Conservation (phyloP, 2,113 vertebrate species). For the Pipra filicauda region DNA sequence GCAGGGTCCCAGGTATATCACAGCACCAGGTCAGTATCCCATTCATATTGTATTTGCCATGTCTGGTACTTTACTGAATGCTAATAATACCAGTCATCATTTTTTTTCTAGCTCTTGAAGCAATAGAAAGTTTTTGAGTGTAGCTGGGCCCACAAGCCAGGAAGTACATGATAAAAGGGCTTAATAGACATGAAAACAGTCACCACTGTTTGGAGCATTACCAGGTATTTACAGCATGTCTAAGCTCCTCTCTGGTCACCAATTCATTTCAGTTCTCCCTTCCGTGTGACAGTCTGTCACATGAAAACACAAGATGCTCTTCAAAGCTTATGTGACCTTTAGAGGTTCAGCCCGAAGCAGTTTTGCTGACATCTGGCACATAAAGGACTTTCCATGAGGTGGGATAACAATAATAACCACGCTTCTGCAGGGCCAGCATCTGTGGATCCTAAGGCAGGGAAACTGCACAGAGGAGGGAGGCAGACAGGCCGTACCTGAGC, state of each 20-base stretch:
- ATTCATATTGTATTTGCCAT: neutral
- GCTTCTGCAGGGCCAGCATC: neutral
- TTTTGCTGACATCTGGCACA: conserved; percentile 35
- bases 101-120: neutral
- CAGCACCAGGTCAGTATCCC: neutral
- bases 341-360: conserved; percentile 28
- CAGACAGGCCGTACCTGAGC: neutral
- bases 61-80: neutral
- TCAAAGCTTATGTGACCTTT: conserved; percentile 29
- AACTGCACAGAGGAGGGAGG: neutral
- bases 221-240: neutral
- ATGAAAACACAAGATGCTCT: conserved; percentile 29
- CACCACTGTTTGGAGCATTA: neutral
- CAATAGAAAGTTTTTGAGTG: neutral
- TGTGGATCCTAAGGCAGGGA: neutral
- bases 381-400: neutral
- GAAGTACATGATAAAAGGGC: neutral
- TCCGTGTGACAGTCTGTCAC: conserved; percentile 2
- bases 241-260: neutral
- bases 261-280: neutral
- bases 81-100: neutral
- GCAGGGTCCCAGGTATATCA: neutral
- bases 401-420: neutral
- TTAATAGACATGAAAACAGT: neutral
- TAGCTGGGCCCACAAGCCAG: neutral